phyloP scores from a whole-genome alignment of 2,797 vertebrate species.

The Pantherophis vulpinus region DNA sequence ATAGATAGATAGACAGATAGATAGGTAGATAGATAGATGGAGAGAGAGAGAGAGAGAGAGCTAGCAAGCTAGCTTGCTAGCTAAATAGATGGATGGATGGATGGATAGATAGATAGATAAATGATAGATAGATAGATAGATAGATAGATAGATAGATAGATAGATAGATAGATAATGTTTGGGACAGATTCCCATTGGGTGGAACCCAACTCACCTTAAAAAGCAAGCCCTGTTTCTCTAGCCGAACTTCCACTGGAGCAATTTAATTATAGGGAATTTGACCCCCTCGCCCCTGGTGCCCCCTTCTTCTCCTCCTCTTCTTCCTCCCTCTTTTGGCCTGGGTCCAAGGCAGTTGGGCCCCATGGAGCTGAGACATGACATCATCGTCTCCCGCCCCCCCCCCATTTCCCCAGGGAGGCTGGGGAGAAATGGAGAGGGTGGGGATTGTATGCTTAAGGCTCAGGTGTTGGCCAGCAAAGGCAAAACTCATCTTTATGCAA shows the following conservation, averaged over 20 bases:
- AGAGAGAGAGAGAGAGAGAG: no score
- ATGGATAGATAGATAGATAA: no score
- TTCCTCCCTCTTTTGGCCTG: background rate
- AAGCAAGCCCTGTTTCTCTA: background rate
- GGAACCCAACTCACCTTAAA: background rate
- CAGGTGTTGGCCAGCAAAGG: constrained; percentile 57
- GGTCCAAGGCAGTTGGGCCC: background rate
- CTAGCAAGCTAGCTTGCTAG: no score
- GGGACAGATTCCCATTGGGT: background rate
- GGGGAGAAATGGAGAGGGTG: constrained; percentile 20
- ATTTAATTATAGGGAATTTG: background rate
- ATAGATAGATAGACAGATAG: no score
- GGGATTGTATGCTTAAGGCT: constrained; percentile 59
- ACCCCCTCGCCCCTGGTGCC: background rate
- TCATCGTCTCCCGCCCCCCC: constrained; percentile 8
- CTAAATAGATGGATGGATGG: no score
- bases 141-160: no score
- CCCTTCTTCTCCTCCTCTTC: background rate
- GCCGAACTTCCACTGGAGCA: no score
- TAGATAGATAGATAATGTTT: background rate
- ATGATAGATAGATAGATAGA: no score
- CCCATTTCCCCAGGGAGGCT: background rate
- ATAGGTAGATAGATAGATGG: no score
- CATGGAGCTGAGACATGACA: constrained; percentile 34
- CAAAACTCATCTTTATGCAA: constrained; percentile 63